These are phyloP conservation scores for Notothenia coriiceps DNA, from an alignment of 2,113 vertebrate genomes.

Conservation along the genomic window DNA sequence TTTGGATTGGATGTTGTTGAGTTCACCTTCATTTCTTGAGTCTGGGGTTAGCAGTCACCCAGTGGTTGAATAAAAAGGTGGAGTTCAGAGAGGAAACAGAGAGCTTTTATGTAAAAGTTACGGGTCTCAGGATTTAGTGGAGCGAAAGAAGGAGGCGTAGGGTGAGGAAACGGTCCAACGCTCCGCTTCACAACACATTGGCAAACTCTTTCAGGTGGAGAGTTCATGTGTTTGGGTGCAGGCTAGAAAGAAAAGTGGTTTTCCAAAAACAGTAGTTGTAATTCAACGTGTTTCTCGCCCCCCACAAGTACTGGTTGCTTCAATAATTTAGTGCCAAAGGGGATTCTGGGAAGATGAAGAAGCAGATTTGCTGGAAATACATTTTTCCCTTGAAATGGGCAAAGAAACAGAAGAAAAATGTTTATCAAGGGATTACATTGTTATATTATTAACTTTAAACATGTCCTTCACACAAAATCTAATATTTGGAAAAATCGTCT, in stretches of 20 bases:
- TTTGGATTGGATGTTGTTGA: too few species aligned
- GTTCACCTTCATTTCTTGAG: too few species aligned
- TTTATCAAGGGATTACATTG: background rate
- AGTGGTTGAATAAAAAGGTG: too few species aligned
- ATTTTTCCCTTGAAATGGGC: too few species aligned
- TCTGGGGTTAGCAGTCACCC: constrained; percentile 1
- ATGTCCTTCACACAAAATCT: background rate
- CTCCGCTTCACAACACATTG: constrained; percentile 52
- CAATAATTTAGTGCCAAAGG: constrained; percentile 50
- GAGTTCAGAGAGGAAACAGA: too few species aligned
- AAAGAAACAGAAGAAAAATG: too few species aligned
- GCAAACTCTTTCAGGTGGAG: constrained; percentile 41
- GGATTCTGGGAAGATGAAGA: constrained; percentile 37
- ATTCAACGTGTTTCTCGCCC: constrained; percentile 30
- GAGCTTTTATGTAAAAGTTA: constrained; percentile 5
- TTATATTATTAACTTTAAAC: background rate
- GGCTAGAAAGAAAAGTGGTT: background rate
- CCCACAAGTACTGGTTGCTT: constrained; percentile 32
- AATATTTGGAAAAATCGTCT: background rate
- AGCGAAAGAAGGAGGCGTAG: constrained; percentile 30
- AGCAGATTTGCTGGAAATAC: constrained; percentile 18
- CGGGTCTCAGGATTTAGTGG: constrained; percentile 21
- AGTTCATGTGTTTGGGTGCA: constrained; percentile 5
- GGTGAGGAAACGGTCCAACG: constrained; percentile 25
- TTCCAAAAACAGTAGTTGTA: background rate